Evolutionary conservation across 2,888 invertebrate genomes (phyloP).

Genomic region (Andrena minutula): DNA sequence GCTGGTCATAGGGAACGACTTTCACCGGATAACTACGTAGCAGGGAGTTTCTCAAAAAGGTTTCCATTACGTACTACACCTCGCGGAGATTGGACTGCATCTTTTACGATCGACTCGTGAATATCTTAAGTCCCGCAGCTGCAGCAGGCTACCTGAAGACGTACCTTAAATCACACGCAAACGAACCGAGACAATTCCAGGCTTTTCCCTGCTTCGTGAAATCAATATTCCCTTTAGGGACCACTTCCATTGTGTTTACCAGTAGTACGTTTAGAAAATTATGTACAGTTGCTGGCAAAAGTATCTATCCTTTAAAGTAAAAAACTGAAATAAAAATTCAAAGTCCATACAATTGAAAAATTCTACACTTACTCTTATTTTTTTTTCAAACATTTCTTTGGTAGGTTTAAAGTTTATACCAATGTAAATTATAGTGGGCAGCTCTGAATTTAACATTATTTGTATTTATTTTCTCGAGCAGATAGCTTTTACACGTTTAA

Average conservation of each 20-base stretch:
- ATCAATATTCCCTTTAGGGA: slow-evolving; percentile 3
- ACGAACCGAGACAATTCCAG: slow-evolving; percentile 35
- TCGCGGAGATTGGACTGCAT: slow-evolving; percentile 73
- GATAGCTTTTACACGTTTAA: too few species aligned
- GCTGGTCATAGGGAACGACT: slow-evolving; percentile 49
- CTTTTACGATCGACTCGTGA: slow-evolving; percentile 75
- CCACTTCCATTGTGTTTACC: background rate
- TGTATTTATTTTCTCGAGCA: too few species aligned
- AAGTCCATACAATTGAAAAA: background rate
- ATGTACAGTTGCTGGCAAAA: background rate
- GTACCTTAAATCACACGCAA: slow-evolving; percentile 21
- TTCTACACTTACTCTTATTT: background rate
- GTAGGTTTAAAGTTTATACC: too few species aligned
- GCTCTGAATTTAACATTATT: too few species aligned
- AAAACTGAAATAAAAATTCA: background rate
- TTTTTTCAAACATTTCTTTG: too few species aligned
- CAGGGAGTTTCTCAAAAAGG: slow-evolving; percentile 56
- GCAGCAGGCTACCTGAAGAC: slow-evolving; percentile 24
- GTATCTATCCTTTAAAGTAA: too few species aligned
- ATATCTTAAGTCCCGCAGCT: slow-evolving; percentile 70
- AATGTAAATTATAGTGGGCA: too few species aligned
- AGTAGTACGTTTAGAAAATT: background rate
- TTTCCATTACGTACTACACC: slow-evolving; percentile 62
- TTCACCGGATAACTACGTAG: slow-evolving; percentile 42
- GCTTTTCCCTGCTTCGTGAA: background rate